Base-by-base conservation (phyloP, 2,888 invertebrate genomes). In the Orthosia incerta region DNA sequence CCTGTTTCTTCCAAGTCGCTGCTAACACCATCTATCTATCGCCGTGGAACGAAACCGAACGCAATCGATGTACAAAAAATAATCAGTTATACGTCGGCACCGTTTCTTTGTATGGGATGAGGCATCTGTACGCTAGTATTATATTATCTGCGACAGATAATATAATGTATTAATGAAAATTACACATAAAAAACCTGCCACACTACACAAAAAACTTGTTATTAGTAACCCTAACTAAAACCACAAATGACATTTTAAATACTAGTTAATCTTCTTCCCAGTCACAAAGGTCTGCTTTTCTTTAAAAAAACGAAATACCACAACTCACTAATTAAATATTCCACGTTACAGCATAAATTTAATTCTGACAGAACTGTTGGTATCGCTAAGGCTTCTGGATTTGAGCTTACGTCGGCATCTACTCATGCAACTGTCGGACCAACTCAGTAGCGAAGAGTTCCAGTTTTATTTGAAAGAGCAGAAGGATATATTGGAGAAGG, bases 301-400 rank as follows among this genome's bases (percentile, higher is more conserved):
- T 23, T 66, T 53, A 63, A 59, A 66, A 60, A 78, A 69, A 66
- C 50, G n/a, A 71, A 79, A 73, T 68, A 63, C 18, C 9, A 56
- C 59, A 63, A 23, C 26, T 26, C 13, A 45, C 69, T 82, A 83
- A 80, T 80, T 70, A 72, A 69, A 77, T 62, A 7, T 71, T 74
- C 46, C 66, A 53, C 20, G 31, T 82, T 82, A 48, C 90, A 93
- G 93, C 59, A 86, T 90, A 69, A 93, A 93, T 81, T 83, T 93
- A 73, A 81, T 92, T 66, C 65, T 92, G 50, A 92, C 92, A 5
- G 93, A 94, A 87, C 55, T 90, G 66, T 74, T 91, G 59, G 82
- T 84, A n/a, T 87, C 88, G 7, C 67, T 89, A n/a, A 89, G 89
- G 83, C 88, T 93, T 51, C 68, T 91, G 23, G 89, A 93, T 84